Conservation (phyloP, 2,113 vertebrate species). For the Willisornis vidua region DNA sequence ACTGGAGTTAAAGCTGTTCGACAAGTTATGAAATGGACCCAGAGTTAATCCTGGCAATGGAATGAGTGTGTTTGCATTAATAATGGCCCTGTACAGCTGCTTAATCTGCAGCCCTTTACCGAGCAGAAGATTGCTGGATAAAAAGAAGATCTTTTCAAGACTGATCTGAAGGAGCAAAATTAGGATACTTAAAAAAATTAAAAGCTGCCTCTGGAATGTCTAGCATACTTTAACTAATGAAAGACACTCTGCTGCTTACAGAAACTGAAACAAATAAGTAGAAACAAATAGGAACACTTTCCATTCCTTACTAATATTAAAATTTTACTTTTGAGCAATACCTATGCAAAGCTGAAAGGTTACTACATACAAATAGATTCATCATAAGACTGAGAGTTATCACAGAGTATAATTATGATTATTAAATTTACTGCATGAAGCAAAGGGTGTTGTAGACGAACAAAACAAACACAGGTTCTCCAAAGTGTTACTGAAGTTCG, state of each 20-base stretch:
- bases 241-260: neutral
- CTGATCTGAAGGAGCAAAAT: neutral
- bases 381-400: constrained; percentile 18
- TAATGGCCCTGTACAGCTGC: neutral
- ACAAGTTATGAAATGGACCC: neutral
- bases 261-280: neutral
- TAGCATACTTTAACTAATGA: neutral
- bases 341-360: neutral
- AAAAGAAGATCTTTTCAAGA: neutral
- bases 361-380: neutral
- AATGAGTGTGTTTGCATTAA: neutral
- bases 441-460: neutral
- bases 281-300: neutral
- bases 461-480: neutral
- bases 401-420: constrained; percentile 16
- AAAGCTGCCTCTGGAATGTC: neutral
- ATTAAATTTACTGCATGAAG: neutral
- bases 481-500: neutral
- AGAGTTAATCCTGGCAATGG: neutral
- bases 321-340: constrained; percentile 22
- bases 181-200: neutral
- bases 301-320: neutral
- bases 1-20: neutral
- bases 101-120: neutral
- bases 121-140: neutral